Conservation (phyloP, 2,797 vertebrate species). For the Gorsachius magnificus region DNA sequence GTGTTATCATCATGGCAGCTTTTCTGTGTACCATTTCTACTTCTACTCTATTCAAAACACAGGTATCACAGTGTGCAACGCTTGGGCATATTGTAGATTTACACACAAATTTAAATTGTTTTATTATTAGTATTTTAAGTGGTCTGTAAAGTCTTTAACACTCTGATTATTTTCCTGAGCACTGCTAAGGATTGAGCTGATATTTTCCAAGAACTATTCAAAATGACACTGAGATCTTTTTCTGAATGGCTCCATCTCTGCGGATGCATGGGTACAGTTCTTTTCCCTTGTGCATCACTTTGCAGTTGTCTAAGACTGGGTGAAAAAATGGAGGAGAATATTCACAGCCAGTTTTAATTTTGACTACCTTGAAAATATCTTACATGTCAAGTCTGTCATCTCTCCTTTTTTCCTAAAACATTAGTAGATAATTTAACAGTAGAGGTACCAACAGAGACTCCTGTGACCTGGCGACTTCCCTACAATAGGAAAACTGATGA, state of each 20-base stretch:
- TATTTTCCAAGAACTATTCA: neutral
- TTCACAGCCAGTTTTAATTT: neutral
- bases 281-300: neutral
- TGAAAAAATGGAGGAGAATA: neutral
- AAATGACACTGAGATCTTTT: neutral
- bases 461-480: neutral
- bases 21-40: neutral
- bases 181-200: neutral
- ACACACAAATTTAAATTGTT: neutral
- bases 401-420: neutral
- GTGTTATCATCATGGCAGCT: neutral
- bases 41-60: neutral
- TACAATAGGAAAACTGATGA: neutral
- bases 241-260: neutral
- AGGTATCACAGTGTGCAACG: neutral
- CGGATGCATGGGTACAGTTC: rapidly evolving
- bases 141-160: neutral
- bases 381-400: neutral
- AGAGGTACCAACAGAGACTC: neutral
- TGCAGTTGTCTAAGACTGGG: neutral
- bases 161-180: neutral
- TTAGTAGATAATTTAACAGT: neutral
- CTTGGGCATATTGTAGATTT: neutral
- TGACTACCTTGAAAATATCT: neutral
- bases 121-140: neutral